Base-by-base conservation (phyloP, 2,797 vertebrate species). In the Manis javanica region DNA sequence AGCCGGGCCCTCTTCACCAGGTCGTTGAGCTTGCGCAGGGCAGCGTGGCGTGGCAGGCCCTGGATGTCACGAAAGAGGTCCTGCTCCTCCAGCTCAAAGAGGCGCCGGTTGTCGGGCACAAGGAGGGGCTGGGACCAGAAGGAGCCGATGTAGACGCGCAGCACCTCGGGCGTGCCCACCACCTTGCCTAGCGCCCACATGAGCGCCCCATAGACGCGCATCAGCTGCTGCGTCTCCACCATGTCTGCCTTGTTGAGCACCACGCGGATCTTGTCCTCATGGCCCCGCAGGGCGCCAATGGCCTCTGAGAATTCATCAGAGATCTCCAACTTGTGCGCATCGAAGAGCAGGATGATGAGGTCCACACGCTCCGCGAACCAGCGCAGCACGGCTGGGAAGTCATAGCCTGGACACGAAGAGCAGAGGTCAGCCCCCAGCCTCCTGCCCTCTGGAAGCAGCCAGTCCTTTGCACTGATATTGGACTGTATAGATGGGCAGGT, bases 141-240 rank as follows among this genome's bases (percentile, higher is more conserved):
- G 97, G 99, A 99, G 8, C 99, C 99, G 0, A 99, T 99, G 98
- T 99, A 99, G 98, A 99, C 99, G 0, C 99, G 98, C 96, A 99
- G 98, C 26, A 99, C 99, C 98, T 99, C 99, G 0, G 99, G 99
- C 3, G 99, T 99, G 95, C 99, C 98, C 82, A 99, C 99, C 93
- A 99, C 99, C 97, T 99, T 99, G 49, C 99, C 99, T 97, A 99
- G 98, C 5, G 99, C 99, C 99, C 99, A 99, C 99, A 99, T 99
- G 95, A 99, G 98, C 0, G 99, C 99, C 0, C 99, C 99, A 11
- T 99, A 99, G 31, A 99, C 99, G 0, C 99, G 98, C 99, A 99
- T 99, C 96, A 99, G 98, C 98, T 99, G 99, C 98, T 99, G 99
- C 8, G 99, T 99, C 91, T 99, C 99, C 98, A 99, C 99, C 99